Evolutionary conservation across 2,113 vertebrate species (phyloP).

Genomic region (Mionectes macconnelli): DNA sequence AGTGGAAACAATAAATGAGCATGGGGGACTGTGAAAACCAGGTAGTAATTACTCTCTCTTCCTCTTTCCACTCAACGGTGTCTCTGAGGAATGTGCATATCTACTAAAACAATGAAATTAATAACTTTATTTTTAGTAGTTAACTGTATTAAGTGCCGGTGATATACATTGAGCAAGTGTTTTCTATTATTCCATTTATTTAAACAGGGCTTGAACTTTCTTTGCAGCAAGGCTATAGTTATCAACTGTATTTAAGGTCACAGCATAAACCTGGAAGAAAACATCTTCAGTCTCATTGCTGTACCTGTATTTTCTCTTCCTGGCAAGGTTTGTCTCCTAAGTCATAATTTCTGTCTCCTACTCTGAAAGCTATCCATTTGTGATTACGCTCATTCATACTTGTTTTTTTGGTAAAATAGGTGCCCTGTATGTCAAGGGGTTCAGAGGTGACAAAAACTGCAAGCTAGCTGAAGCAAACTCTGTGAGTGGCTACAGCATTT

Average conservation of each 20-base stretch:
- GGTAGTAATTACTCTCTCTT: background rate
- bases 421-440: fast-evolving
- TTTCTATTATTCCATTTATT: background rate
- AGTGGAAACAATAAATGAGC: background rate
- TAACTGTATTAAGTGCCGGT: background rate
- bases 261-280: background rate
- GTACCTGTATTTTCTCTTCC: background rate
- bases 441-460: background rate
- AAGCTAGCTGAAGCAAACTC: background rate
- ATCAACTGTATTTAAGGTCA: background rate
- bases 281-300: background rate
- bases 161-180: background rate
- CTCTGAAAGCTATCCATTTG: background rate
- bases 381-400: background rate
- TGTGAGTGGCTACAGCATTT: background rate
- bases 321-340: background rate
- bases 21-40: background rate
- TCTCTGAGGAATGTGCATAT: background rate
- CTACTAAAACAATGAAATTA: background rate
- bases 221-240: background rate
- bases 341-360: background rate
- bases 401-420: background rate
- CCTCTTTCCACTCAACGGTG: background rate
- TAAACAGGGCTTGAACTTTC: background rate
- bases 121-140: background rate